Evolutionary conservation across 2,888 invertebrate species (phyloP).

Genomic region (Pheosia gnoma): DNA sequence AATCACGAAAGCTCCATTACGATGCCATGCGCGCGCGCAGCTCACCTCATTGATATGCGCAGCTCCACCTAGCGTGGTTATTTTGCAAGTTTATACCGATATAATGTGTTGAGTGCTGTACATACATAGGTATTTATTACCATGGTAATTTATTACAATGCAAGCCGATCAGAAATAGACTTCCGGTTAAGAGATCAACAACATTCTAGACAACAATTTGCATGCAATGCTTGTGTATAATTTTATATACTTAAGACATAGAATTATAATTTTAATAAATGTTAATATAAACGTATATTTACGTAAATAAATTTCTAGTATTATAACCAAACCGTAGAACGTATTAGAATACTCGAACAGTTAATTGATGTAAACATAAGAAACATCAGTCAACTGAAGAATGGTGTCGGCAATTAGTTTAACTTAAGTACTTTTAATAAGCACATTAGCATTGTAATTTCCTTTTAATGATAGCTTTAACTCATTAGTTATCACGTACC

Average conservation of each 20-base stretch:
- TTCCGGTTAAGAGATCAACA: slow-evolving; percentile 1
- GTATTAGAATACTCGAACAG: no score
- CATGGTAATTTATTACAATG: neutral
- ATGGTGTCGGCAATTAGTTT: no score
- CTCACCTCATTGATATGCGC: neutral
- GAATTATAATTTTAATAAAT: neutral
- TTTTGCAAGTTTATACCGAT: neutral
- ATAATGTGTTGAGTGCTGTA: neutral
- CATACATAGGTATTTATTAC: neutral
- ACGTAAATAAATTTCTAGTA: no score
- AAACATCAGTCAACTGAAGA: no score
- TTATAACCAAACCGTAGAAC: no score
- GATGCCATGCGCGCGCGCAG: neutral
- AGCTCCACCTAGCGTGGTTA: neutral
- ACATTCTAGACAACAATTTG: neutral
- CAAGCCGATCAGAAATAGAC: slow-evolving; percentile 1
- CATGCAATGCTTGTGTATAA: neutral
- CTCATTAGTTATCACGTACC: no score
- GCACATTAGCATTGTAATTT: no score
- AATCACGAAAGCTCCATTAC: neutral
- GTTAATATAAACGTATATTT: no score
- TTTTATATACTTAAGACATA: neutral
- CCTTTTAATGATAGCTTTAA: no score
- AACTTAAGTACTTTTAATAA: no score
- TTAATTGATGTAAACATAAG: no score